Conservation (phyloP, 2,113 vertebrate genomes). For the Asarcornis scutulata region DNA sequence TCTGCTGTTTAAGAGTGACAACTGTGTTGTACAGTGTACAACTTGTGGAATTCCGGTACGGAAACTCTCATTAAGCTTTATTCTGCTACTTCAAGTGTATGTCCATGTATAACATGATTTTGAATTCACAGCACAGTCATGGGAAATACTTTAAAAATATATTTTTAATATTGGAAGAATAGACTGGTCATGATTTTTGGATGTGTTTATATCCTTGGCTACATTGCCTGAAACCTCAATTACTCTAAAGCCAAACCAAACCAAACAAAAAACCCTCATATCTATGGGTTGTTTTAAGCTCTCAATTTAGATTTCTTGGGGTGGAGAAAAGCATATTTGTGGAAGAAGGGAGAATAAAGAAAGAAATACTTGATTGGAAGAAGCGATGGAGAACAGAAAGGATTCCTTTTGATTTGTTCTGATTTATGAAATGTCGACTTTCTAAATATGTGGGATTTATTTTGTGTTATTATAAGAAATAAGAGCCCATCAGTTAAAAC, state of each 20-base stretch:
- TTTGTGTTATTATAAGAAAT: not conserved
- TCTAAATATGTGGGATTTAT: not conserved
- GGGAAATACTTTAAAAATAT: slow-evolving; percentile 43
- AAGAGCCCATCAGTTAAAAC: not conserved
- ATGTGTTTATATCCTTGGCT: not conserved
- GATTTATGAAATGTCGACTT: slow-evolving; percentile 10
- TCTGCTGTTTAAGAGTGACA: not conserved
- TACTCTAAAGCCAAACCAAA: not conserved
- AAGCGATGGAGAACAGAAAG: not conserved
- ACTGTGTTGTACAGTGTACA: not conserved
- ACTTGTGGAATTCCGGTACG: not conserved
- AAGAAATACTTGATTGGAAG: not conserved
- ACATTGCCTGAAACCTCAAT: not conserved
- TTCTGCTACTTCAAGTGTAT: not conserved
- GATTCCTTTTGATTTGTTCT: not conserved
- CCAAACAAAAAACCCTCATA: not conserved
- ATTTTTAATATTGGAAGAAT: slow-evolving; percentile 46
- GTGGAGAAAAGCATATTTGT: not conserved
- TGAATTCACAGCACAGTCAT: slow-evolving; percentile 4
- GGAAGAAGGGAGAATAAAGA: not conserved
- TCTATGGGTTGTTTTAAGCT: not conserved
- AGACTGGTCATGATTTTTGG: slow-evolving; percentile 12
- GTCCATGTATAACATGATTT: not conserved
- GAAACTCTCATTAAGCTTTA: not conserved
- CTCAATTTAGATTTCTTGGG: not conserved